Percentiles rank a stretch among this genome's conserved stretches.
These are phyloP conservation scores for Cryptotermes secundus DNA, from an alignment of 1,140 invertebrate species.

Conservation along the genomic window DNA sequence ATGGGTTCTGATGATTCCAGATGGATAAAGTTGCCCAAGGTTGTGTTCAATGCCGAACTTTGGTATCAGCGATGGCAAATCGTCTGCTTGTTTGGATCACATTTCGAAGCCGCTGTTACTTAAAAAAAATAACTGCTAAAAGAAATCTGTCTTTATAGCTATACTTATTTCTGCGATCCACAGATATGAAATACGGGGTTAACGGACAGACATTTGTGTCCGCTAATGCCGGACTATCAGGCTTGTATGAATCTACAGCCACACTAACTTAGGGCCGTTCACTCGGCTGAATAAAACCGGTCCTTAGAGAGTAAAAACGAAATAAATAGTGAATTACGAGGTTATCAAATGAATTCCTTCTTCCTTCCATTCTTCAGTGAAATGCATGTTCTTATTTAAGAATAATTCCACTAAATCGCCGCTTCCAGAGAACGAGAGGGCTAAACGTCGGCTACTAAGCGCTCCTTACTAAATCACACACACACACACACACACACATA, in stretches of 20 bases:
- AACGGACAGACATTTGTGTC: neutral
- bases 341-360: neutral
- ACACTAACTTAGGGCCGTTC: neutral
- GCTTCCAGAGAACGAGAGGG: neutral
- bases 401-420: conserved; percentile 1
- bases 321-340: neutral
- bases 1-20: no score
- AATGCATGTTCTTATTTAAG: conserved; percentile 7
- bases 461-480: neutral
- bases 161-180: no score
- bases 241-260: neutral
- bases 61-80: no score
- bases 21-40: no score
- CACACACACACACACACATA: no score
- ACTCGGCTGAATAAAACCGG: neutral
- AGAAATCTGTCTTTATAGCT: no score
- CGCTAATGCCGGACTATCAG: neutral
- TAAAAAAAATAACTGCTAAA: no score
- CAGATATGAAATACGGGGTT: no score
- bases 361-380: neutral
- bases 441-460: neutral
- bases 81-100: no score
- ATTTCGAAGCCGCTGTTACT: no score
- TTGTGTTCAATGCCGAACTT: no score
- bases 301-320: neutral